These are phyloP conservation scores for Byasa hedistus DNA, from an alignment of 2,888 invertebrate species.

Conservation along the genomic window DNA sequence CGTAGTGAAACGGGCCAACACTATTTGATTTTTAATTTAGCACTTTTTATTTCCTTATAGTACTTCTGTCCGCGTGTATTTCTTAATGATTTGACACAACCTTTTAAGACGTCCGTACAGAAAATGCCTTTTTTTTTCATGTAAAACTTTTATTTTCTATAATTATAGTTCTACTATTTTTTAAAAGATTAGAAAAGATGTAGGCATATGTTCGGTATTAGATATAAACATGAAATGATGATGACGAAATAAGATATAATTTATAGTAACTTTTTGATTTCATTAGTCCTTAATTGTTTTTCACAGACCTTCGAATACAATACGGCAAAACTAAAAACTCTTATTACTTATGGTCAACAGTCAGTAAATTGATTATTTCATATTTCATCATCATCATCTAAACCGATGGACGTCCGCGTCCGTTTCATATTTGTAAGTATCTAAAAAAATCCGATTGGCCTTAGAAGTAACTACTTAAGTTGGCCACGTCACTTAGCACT, in stretches of 20 bases:
- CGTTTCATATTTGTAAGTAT: neutral
- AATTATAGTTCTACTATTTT: too few species aligned
- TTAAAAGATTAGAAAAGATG: too few species aligned
- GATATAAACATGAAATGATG: neutral
- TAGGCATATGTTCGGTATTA: neutral
- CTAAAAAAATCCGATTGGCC: slow-evolving; percentile 6
- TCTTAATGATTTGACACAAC: neutral
- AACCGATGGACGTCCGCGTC: neutral
- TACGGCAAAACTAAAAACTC: too few species aligned
- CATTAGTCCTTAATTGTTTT: too few species aligned
- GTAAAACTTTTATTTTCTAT: too few species aligned
- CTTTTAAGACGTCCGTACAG: neutral
- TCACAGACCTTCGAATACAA: too few species aligned
- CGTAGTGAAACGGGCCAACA: slow-evolving; percentile 49
- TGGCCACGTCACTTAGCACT: slow-evolving; percentile 4
- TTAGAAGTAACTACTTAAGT: slow-evolving; percentile 2
- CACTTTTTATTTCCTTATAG: slow-evolving; percentile 18
- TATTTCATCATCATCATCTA: too few species aligned
- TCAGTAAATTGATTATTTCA: too few species aligned
- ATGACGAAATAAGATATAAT: too few species aligned
- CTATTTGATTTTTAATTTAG: slow-evolving; percentile 42
- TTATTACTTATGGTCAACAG: too few species aligned
- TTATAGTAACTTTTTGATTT: too few species aligned
- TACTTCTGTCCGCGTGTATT: neutral
- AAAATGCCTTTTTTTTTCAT: neutral